These are phyloP conservation scores for Suillia variegata DNA, from an alignment of 2,888 invertebrate species.

Conservation along the genomic window DNA sequence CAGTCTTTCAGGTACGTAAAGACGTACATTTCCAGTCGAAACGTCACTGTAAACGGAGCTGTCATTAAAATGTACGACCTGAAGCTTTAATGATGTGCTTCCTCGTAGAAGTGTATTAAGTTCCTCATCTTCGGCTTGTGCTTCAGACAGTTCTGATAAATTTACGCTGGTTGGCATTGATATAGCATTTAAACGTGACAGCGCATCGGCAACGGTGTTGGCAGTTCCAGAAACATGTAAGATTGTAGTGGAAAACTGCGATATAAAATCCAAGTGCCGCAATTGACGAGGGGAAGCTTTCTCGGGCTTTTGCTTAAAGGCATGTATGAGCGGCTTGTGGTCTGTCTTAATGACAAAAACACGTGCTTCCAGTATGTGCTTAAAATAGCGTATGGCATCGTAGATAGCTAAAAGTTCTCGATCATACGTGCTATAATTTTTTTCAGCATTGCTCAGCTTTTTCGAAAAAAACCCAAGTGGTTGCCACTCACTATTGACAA, in stretches of 20 bases:
- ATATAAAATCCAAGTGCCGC: conserved; percentile 48
- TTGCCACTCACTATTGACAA: conserved; percentile 11
- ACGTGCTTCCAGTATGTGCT: conserved; percentile 30
- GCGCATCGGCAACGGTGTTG: conserved; percentile 23
- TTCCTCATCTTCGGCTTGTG: conserved; percentile 16
- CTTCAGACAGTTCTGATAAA: conserved; percentile 10
- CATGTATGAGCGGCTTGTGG: conserved; percentile 37
- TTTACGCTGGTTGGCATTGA: conserved; percentile 2
- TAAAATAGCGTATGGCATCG: conserved; percentile 35
- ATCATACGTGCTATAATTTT: conserved; percentile 23
- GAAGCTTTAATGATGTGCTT: conserved; percentile 17
- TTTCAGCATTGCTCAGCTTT: conserved; percentile 6
- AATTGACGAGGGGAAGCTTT: conserved; percentile 50
- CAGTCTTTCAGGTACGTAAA: conserved; percentile 9
- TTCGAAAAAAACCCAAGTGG: conserved; percentile 24
- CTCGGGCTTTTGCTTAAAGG: conserved; percentile 42
- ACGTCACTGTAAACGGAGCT: conserved; percentile 2
- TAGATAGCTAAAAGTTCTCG: conserved; percentile 27
- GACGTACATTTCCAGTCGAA: conserved; percentile 2
- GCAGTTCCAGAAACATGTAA: conserved; percentile 23
- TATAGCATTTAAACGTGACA: conserved; percentile 32
- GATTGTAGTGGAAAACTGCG: conserved; percentile 24
- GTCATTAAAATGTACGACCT: conserved; percentile 1
- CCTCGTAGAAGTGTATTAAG: conserved; percentile 15
- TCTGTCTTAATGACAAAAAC: conserved; percentile 29